A percentile compares a stretch with the other conserved stretches of the same genome.
Evolutionary conservation across 1,140 invertebrate genomes (phyloP).

Genomic region (Drosophila ohnishii): DNA sequence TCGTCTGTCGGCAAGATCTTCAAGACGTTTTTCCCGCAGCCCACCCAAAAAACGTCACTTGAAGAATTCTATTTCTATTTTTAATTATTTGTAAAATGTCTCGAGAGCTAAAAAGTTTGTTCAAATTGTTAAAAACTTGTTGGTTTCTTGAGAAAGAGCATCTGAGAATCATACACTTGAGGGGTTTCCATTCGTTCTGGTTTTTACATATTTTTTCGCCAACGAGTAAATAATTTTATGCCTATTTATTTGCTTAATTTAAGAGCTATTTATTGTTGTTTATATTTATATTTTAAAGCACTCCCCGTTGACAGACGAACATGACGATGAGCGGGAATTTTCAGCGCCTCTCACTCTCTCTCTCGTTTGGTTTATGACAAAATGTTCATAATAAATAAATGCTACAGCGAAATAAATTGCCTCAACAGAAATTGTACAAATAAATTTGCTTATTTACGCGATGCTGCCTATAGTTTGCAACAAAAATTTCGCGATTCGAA

Average conservation of each 20-base stretch:
- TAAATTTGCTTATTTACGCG: constrained; percentile 66
- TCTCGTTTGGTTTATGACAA: constrained; percentile 68
- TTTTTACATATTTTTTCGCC: constrained; percentile 1
- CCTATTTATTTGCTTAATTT: constrained; percentile 54
- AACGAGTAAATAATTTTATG: constrained; percentile 47
- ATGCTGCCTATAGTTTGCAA: constrained; percentile 65
- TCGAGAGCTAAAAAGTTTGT: neutral
- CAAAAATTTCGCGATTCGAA: constrained; percentile 46
- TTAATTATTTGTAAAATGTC: constrained; percentile 1
- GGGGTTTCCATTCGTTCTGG: neutral
- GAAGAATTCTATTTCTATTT: constrained; percentile 24
- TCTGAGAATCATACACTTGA: neutral
- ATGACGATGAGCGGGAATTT: constrained; percentile 62
- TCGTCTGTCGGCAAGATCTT: constrained; percentile 59
- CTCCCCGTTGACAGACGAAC: constrained; percentile 51
- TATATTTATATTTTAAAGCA: constrained; percentile 41
- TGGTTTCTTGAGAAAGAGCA: constrained; percentile 1
- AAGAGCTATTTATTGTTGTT: constrained; percentile 47
- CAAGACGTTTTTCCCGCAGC: constrained; percentile 13
- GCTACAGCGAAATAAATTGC: constrained; percentile 63
- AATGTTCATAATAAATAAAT: constrained; percentile 75
- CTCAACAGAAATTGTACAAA: constrained; percentile 51
- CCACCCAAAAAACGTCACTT: constrained; percentile 32
- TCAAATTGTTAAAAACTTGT: neutral
- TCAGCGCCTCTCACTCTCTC: constrained; percentile 11